Evolutionary conservation across 2,888 invertebrate species (phyloP).

Genomic region (Rhopalosiphum nymphaeae): DNA sequence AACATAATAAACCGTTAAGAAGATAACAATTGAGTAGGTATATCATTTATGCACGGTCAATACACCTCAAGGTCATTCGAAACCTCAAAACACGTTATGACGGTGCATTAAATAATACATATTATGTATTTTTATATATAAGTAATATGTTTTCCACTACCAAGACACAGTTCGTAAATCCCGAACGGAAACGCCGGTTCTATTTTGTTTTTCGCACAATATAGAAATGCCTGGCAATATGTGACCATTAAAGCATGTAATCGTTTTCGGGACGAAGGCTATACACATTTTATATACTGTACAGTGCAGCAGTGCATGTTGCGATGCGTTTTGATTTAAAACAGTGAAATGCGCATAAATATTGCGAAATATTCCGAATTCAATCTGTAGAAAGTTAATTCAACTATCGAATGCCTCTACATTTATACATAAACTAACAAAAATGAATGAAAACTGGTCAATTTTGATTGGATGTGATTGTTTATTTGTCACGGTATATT

Average conservation of each 20-base stretch:
- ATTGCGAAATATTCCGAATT: conserved; percentile 20
- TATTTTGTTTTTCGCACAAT: conserved; percentile 41
- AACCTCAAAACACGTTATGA: background rate
- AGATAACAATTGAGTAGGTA: background rate
- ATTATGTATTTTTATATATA: background rate
- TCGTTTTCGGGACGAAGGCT: conserved; percentile 59
- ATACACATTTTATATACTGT: background rate
- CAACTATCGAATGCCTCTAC: background rate
- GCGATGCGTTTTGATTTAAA: conserved; percentile 48
- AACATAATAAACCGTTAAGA: conserved; percentile 29
- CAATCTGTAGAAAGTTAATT: background rate
- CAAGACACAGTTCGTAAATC: conserved; percentile 54
- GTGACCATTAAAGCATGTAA: conserved; percentile 59
- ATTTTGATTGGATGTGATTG: background rate
- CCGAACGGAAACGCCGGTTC: conserved; percentile 49
- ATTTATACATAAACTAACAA: background rate
- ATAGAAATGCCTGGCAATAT: conserved; percentile 45
- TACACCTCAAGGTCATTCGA: conserved; percentile 29
- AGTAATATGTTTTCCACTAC: background rate
- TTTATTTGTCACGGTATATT: background rate
- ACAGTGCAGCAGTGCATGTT: conserved; percentile 49
- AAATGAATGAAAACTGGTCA: background rate
- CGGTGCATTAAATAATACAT: conserved; percentile 23
- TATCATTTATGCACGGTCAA: conserved; percentile 46
- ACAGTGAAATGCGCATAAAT: conserved; percentile 17